Evolutionary conservation across 1,140 invertebrate species (phyloP), one percentile per base, ranked within the genome.

Genomic region (Drosophila jambulina): DNA sequence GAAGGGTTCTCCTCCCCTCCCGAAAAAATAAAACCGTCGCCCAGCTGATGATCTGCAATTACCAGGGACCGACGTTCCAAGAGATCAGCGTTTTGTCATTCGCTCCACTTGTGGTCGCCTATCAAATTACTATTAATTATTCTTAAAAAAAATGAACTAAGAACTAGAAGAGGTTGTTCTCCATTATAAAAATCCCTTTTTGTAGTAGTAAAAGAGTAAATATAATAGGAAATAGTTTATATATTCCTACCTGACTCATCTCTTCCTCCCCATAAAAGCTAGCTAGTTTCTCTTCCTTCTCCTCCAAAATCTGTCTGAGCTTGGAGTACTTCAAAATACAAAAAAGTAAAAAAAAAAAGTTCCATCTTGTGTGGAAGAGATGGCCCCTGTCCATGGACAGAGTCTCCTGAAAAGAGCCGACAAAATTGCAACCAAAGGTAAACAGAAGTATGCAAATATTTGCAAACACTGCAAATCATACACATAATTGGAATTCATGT

Each of bases 401-500:
- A 32, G 27, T 8, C 49, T 53, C 57, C 68, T 71, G 63, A 79
- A 82, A 87, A 70, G 82, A 86, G 62, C 75, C 80, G 75, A 82
- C 69, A 71, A 79, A 85, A 85, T 85, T 85, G 82, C 82, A 85
- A 78, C 75, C 67, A 79, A 86, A 86, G 75, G 82, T 82, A 87
- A 82, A 87, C 80, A 57, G 48, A 65, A 53, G 65, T 64, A 87
- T 79, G 82, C 70, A 86, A 87, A 86, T 87, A 87, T 87, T 87
- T 83, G 80, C 84, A 65, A 77, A 62, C 80, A 77, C 71, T 65
- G 83, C 72, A 88, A 88, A 88, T 90, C 84, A 87, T 87, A 87
- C 80, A 84, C 76, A 80, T 88, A 87, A 88, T 87, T 88, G 80
- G 60, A 83, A 88, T 87, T 88, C 65, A 78, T 82, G 43, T 82